Conservation (phyloP, 2,888 invertebrate species). For the Heliconius hortense region DNA sequence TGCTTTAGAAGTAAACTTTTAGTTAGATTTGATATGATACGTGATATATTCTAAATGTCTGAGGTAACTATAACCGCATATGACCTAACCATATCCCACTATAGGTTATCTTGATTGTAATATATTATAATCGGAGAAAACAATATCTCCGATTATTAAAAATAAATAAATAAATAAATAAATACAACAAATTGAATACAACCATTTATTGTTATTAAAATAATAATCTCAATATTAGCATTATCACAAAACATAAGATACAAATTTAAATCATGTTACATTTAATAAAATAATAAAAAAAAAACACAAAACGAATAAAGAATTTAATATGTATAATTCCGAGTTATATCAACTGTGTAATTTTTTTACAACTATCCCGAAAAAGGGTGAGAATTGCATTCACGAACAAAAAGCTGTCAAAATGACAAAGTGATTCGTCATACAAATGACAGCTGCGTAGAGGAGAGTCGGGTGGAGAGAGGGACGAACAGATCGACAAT, state of each 20-base stretch:
- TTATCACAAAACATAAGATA: neutral
- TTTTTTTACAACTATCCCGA: slow-evolving; percentile 44
- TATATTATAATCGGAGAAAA: too few relatives aligned
- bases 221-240: neutral
- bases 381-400: slow-evolving; percentile 76
- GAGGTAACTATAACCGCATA: too few relatives aligned
- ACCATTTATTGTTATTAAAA: neutral
- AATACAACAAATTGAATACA: neutral
- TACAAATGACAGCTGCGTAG: slow-evolving; percentile 72
- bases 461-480: slow-evolving; percentile 48
- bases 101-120: too few relatives aligned
- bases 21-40: too few relatives aligned
- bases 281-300: neutral
- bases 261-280: neutral
- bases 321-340: neutral
- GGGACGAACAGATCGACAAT: slow-evolving; percentile 57
- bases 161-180: too few relatives aligned
- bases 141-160: too few relatives aligned
- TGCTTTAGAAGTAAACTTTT: too few relatives aligned
- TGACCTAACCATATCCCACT: too few relatives aligned
- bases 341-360: slow-evolving; percentile 22
- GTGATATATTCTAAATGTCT: too few relatives aligned
- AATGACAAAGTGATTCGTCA: slow-evolving; percentile 80
- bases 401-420: slow-evolving; percentile 72
- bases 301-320: slow-evolving; percentile 1